Evolutionary conservation across 2,113 vertebrate genomes (phyloP).

Genomic region (Aegithalos caudatus): DNA sequence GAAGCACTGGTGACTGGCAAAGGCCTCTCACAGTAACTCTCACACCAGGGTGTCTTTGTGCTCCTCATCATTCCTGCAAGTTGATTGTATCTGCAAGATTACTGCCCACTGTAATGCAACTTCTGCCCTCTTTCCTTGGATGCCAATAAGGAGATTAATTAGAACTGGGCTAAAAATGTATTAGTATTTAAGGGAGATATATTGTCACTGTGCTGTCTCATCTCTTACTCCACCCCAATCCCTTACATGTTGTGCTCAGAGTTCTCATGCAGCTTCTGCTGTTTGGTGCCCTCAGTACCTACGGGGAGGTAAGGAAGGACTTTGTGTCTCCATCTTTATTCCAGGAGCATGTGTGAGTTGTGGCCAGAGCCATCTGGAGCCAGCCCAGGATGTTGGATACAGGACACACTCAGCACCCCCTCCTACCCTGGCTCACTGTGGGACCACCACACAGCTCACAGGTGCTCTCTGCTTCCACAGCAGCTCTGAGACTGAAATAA

Average conservation of each 20-base stretch:
- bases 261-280: not conserved
- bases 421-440: not conserved
- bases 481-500: not conserved
- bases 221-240: not conserved
- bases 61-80: not conserved
- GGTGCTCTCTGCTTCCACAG: not conserved
- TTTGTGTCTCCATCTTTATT: not conserved
- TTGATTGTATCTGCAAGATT: not conserved
- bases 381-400: not conserved
- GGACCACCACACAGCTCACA: not conserved
- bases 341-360: not conserved
- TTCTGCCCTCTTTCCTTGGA: not conserved
- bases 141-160: conserved; percentile 7
- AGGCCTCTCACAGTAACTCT: not conserved
- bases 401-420: rapidly evolving
- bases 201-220: not conserved
- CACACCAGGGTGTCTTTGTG: not conserved
- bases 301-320: not conserved
- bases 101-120: not conserved
- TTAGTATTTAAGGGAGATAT: not conserved
- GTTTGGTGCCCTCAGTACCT: not conserved
- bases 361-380: not conserved
- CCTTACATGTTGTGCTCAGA: not conserved
- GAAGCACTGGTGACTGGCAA: not conserved
- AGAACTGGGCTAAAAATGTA: not conserved